Conservation (phyloP, 2,113 vertebrate genomes). For the Indicator indicator region DNA sequence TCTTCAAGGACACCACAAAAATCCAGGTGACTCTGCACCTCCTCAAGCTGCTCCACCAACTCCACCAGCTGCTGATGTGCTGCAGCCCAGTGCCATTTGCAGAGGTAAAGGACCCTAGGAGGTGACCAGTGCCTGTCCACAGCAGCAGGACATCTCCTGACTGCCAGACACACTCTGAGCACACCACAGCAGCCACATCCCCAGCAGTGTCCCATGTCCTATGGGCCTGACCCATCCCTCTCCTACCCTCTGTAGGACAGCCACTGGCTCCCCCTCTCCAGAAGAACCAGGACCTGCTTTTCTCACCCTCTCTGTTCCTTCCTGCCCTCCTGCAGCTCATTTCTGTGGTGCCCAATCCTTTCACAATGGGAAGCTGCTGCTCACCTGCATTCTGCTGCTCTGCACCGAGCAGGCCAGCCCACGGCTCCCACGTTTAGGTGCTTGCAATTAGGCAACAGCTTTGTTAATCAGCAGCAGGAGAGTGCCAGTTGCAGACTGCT, state of each 20-base stretch:
- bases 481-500: not conserved
- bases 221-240: not conserved
- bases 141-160: not conserved
- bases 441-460: not conserved
- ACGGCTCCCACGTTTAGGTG: not conserved
- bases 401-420: not conserved
- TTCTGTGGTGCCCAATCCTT: not conserved
- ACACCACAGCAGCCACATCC: not conserved
- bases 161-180: too few relatives aligned
- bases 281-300: not conserved
- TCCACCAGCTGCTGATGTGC: not conserved
- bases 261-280: not conserved
- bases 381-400: accelerated
- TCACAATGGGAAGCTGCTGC: not conserved
- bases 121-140: accelerated
- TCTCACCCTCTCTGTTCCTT: not conserved
- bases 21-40: not conserved
- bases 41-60: not conserved
- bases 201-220: not conserved
- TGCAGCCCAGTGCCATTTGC: not conserved
- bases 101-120: not conserved
- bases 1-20: not conserved
- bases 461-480: not conserved
- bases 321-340: not conserved
- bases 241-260: not conserved